Evolutionary conservation across 2,113 vertebrate genomes (phyloP), one percentile per base, ranked within the genome.

Genomic region (Isichthys henryi): DNA sequence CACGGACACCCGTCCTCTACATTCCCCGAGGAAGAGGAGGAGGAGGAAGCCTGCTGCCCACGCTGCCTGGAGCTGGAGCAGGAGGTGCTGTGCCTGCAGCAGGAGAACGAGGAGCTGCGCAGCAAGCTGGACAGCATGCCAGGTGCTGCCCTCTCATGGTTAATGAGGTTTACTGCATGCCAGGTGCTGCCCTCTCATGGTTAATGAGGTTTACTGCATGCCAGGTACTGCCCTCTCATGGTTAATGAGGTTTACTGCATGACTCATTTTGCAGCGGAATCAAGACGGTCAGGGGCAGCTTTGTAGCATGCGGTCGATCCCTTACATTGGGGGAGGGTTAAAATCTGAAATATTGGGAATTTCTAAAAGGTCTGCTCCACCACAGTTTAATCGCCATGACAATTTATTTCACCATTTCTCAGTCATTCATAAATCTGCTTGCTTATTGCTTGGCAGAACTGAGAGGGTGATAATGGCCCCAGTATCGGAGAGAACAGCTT

Each of bases 1-100:
- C 98, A 99, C 0, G 98, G 98, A 62, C 98, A 99, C 92, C 98
- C 98, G 0, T 99, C 98, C 0, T 99, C 98, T 62, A 99, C 98
- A 0, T 96, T 99, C 92, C 98, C 98, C 0, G 98, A 99, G 92
- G 97, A 98, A 91, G 96, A 97, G 23, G 97, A 97, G 89, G 97
- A 97, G 84, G 98, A 99, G 90, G 98, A 99, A 95, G 96, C 94
- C 90, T 99, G 97, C 92, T 99, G 98, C 52, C 98, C 98, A 17
- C 97, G 98, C 19, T 99, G 98, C 93, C 95, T 98, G 91, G 98
- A 99, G 92, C 93, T 99, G 93, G 98, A 99, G 92, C 98, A 99
- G 93, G 98, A 99, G 94, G 98, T 99, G 87, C 96, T 99, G 93
- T 99, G 97, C 19, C 94, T 99, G 92, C 98, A 99, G 93, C 98